Conservation (phyloP, 2,797 vertebrate species). For the Pristis pectinata region DNA sequence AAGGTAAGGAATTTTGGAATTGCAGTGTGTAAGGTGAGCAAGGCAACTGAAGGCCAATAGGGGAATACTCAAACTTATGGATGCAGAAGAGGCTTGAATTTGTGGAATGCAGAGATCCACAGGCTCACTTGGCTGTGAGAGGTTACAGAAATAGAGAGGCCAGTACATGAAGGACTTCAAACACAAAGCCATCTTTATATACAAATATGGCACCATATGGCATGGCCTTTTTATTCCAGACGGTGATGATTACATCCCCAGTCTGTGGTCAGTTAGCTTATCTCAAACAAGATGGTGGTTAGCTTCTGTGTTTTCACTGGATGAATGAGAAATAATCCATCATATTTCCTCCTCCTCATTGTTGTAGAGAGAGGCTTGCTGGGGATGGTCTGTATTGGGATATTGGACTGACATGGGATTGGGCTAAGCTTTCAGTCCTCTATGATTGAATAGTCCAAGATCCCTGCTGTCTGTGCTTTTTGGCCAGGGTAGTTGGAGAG, state of each 20-base stretch:
- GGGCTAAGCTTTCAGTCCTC: neutral
- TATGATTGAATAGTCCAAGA: neutral
- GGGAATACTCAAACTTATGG: neutral
- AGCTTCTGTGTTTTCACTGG: neutral
- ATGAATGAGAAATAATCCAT: neutral
- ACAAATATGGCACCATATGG: neutral
- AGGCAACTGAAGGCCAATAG: neutral
- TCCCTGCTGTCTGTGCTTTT: neutral
- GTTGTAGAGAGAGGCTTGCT: neutral
- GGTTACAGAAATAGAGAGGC: neutral
- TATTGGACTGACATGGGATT: neutral
- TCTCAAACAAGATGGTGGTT: too few species aligned
- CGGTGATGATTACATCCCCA: neutral
- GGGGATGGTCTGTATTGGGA: neutral
- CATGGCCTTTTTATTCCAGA: neutral
- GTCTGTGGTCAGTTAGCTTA: neutral
- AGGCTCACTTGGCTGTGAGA: neutral
- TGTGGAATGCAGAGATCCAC: neutral
- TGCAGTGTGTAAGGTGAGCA: neutral
- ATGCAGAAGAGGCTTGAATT: too few species aligned
- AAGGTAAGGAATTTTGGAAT: neutral
- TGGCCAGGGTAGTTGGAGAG: neutral
- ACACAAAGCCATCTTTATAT: neutral
- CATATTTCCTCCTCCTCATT: neutral
- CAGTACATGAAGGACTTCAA: neutral